phyloP scores from a whole-genome alignment of 2,797 vertebrate genomes.

The Psittacula derbiana region DNA sequence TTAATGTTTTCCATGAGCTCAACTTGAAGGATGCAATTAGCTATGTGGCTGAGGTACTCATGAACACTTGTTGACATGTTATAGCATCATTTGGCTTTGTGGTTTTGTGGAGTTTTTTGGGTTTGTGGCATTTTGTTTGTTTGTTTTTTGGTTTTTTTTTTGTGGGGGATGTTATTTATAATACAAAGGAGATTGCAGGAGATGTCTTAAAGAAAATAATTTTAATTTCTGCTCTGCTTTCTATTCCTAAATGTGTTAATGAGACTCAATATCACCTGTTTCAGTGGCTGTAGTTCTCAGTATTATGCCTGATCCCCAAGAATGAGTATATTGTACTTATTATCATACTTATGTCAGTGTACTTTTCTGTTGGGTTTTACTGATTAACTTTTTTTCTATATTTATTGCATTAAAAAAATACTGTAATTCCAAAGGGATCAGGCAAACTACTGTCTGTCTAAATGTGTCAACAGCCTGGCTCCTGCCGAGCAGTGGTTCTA shows the following conservation, averaged over 20 bases:
- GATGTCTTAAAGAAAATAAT: not conserved
- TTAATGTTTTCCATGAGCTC: conserved; percentile 92
- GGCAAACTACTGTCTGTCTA: not conserved
- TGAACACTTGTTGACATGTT: not conserved
- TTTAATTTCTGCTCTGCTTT: not conserved
- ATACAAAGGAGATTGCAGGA: not conserved
- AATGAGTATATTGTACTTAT: not conserved
- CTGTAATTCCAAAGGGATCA: not conserved
- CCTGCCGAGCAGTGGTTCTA: not conserved
- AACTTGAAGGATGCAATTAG: conserved; percentile 94
- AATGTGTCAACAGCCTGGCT: not conserved
- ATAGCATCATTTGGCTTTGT: not conserved
- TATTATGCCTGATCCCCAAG: not conserved
- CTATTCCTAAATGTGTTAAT: not conserved
- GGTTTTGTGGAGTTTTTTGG: not conserved
- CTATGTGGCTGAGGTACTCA: conserved; percentile 89
- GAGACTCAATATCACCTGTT: not conserved
- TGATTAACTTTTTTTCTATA: not conserved
- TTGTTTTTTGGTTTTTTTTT: not conserved
- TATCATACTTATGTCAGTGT: not conserved
- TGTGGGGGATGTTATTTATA: not conserved
- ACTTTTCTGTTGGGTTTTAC: not conserved
- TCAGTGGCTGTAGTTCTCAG: not conserved
- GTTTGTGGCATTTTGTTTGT: not conserved
- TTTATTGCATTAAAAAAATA: not conserved